Conservation (phyloP, 2,888 invertebrate genomes). For the Coleophora flavipennella region DNA sequence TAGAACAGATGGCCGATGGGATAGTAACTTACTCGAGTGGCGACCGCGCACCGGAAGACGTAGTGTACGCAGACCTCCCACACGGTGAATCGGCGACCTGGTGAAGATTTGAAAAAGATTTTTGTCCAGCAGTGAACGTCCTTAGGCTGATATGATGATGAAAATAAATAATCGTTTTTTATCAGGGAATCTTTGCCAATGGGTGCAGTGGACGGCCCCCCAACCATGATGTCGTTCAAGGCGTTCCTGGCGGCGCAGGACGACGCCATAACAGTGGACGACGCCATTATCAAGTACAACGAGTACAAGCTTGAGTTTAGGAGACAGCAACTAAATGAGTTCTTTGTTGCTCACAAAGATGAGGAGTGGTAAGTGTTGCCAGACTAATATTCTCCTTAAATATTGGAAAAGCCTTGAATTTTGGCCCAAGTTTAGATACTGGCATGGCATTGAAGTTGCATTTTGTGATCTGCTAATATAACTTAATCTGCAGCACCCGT, state of each 20-base stretch:
- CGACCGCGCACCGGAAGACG: too few species aligned
- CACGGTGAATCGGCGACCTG: too few species aligned
- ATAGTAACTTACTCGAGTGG: too few species aligned
- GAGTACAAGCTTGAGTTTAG: slow-evolving; percentile 98
- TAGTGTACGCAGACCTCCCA: too few species aligned
- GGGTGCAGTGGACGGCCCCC: slow-evolving; percentile 80
- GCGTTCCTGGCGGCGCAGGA: slow-evolving; percentile 97
- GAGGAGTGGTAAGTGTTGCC: slow-evolving; percentile 95
- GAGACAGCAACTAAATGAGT: slow-evolving; percentile 96
- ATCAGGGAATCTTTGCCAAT: slow-evolving; percentile 67
- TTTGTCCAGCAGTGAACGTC: too few species aligned
- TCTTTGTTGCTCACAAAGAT: slow-evolving; percentile 99
- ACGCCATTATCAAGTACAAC: slow-evolving; percentile 96
- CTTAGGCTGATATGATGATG: too few species aligned
- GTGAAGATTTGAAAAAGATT: too few species aligned
- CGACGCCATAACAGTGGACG: slow-evolving; percentile 97
- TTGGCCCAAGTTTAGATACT: neutral
- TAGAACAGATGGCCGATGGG: neutral
- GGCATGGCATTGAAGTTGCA: too few species aligned
- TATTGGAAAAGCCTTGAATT: neutral
- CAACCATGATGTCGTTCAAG: slow-evolving; percentile 97
- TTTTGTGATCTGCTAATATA: too few species aligned
- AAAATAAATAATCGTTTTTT: neutral
- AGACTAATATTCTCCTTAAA: slow-evolving; percentile 1
- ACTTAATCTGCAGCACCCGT: too few species aligned